Evolutionary conservation across 37 sponge, comb jelly and placozoan genomes (phyloP), one percentile per base, ranked within the genome.

Genomic region (Beroe ovata): DNA sequence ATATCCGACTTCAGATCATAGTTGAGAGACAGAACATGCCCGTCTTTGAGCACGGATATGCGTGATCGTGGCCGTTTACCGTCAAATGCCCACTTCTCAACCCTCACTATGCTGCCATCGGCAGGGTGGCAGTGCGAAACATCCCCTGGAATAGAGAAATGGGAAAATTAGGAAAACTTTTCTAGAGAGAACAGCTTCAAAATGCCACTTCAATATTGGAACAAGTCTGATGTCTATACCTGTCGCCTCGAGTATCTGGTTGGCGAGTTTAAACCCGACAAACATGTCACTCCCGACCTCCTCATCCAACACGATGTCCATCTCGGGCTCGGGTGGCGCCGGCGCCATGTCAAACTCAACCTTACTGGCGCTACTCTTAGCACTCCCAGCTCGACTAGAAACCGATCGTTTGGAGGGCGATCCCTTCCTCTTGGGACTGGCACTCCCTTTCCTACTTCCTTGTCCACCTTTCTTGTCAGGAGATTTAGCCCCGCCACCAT

Each of bases 1-100:
- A 77, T 77, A 29, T 77, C 84, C 35, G 84, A 77, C 28, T 77
- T 77, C n/a, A 77, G 84, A 25, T n/a, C 54, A 20, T 77, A 77
- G 84, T 77, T 77, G 16, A 77, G 1, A 8, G 54, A 77, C 23
- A 77, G 47, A 38, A 77, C 47, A 29, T 77, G 84, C 4, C 84
- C 84, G 47, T 36, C 84, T 42, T 77, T 77, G 3, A 77, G 47
- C 3, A 77, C 25, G 54, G 84, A 77, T 36, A 77, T 35, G 2
- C 84, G 84, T 16, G 84, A 32, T 20, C 41, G 39, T 8, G 84
- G 84, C 23, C 26, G 19, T 54, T 42, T 42, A 33, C 84, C 84
- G 0, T 77, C 84, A 41, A 77, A 77, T 4, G 36, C 84, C 84
- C 84, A 77, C 54, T 40, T 77, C 54, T 77, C 84, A 3, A 77